These are phyloP conservation scores for Drosophila takahashii DNA, from an alignment of 1,140 invertebrate species.

Conservation along the genomic window DNA sequence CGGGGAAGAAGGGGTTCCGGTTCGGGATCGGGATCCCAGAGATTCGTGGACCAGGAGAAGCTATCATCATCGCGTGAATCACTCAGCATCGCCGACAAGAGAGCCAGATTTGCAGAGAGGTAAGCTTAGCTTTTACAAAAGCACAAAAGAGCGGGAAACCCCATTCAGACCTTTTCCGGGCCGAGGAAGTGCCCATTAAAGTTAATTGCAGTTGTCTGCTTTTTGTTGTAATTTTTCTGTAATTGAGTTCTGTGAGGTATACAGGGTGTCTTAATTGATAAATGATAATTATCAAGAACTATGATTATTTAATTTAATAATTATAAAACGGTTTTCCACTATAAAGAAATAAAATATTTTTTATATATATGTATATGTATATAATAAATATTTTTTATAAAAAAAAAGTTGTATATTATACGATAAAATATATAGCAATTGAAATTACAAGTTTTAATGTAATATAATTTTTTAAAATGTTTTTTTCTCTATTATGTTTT, in stretches of 20 bases:
- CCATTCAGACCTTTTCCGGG: not conserved
- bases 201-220: conserved; percentile 42
- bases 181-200: conserved; percentile 62
- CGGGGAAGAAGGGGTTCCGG: conserved; percentile 11
- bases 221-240: conserved; percentile 30
- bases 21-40: conserved; percentile 1
- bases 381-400: no score
- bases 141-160: conserved; percentile 10
- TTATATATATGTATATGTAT: no score
- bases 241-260: conserved; percentile 31
- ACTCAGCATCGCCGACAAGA: conserved; percentile 55
- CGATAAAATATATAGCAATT: no score
- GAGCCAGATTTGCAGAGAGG: conserved; percentile 56
- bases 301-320: not conserved
- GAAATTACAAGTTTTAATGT: no score
- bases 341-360: no score
- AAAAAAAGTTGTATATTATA: no score
- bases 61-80: conserved; percentile 28
- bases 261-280: conserved; percentile 40
- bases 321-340: no score
- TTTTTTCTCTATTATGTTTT: no score
- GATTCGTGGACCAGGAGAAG: conserved; percentile 58
- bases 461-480: no score
- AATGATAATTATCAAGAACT: not conserved
- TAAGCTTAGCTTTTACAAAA: conserved; percentile 17